Conservation (phyloP, 1,140 invertebrate genomes). For the Caenorhabditis brenneri region DNA sequence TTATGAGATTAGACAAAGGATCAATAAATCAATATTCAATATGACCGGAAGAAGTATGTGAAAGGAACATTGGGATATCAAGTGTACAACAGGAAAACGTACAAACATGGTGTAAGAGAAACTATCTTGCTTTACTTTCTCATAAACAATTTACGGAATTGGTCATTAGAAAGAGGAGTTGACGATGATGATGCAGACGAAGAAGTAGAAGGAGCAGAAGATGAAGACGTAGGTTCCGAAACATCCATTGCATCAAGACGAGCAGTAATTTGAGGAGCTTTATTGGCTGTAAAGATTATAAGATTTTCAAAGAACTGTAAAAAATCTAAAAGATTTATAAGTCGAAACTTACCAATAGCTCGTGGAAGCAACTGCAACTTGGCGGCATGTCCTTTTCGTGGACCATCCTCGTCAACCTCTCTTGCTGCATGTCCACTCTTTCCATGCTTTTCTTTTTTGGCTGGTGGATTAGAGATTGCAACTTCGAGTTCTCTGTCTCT, state of each 20-base stretch:
- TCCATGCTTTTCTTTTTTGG: neutral
- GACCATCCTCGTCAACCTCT: neutral
- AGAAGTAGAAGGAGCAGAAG: neutral
- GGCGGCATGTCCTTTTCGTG: slow-evolving; percentile 1
- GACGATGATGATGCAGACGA: neutral
- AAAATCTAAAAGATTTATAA: neutral
- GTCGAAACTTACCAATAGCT: neutral
- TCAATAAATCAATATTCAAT: neutral
- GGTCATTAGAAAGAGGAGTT: neutral
- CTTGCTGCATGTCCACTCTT: neutral
- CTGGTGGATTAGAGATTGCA: neutral
- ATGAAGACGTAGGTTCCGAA: neutral
- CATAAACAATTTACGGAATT: slow-evolving; percentile 29
- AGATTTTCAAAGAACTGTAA: too few species aligned
- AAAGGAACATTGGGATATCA: neutral
- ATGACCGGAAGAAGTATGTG: neutral
- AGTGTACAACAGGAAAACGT: neutral
- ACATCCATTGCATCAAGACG: slow-evolving; percentile 22
- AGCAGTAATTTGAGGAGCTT: slow-evolving; percentile 37
- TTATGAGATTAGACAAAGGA: neutral
- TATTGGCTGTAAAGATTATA: neutral
- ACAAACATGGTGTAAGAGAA: neutral
- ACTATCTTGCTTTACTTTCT: neutral
- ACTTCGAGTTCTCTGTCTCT: slow-evolving; percentile 1
- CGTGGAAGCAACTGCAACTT: neutral